Evolutionary conservation across 2,888 invertebrate genomes (phyloP), one percentile per base, ranked within the genome.

Genomic region (Tetramorium bicarinatum): DNA sequence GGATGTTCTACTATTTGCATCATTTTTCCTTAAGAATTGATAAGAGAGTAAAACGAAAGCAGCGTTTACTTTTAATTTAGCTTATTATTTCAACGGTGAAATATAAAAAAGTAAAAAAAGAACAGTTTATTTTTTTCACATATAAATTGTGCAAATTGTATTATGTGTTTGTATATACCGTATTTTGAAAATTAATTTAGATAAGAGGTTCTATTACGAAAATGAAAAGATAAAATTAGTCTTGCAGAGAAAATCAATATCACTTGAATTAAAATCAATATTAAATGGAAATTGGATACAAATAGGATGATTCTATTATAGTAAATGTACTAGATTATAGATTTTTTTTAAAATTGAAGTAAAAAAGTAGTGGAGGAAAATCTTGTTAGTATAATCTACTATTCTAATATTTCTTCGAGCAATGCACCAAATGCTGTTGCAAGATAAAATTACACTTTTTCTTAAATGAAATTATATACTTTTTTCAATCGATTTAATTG

Each of bases 11-110:
- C 21, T 44, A 25, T 6, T 41, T 21, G 11, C 1, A 29, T 54
- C 13, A 52, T 54, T 54, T 77, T 77, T 52, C 52, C 52, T 25
- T 67, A 69, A 77, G 2, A n/a, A 77, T 41, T 69, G n/a, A 69
- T 44, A 41, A 38, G n/a, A 66, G 76, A 52, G 15, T 52, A 8
- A 38, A 21, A 18, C 18, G 52, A 13, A 54, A 29, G 4, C 13
- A 38, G 8, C 2, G 7, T 25, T 66, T 52, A 8, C 3, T 34
- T 4, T 11, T 34, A 59, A 72, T 21, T 21, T 34, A 49, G 18
- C 11, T 47, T 25, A 62, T 21, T 34, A 34, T 18, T 64, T 21
- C 11, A 21, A 49, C 9, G 13, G 6, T 38, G 21, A 49, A 64
- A 62, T 15, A 59, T 13, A 13, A 74, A 15, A 47, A 2, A 47